Evolutionary conservation across 2,888 invertebrate genomes (phyloP).

Genomic region (Diarsia brunnea): DNA sequence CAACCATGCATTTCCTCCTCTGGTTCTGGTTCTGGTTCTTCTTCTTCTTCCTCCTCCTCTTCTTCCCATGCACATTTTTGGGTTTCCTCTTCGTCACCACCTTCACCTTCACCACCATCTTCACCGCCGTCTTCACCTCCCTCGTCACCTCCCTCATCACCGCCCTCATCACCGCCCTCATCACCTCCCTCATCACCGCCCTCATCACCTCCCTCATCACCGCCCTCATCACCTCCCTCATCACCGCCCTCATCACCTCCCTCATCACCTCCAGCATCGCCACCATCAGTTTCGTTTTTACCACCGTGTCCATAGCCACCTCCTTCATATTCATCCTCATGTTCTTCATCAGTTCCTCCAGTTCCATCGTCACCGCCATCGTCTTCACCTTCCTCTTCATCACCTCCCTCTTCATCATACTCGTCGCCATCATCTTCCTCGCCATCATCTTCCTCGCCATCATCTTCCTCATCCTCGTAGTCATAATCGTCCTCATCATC

Average conservation of each 20-base stretch:
- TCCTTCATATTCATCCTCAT: background rate
- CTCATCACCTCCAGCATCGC: background rate
- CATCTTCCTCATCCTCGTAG: background rate
- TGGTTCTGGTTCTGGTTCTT: background rate
- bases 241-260: background rate
- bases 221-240: accelerated
- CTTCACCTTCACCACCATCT: accelerated
- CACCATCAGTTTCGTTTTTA: background rate
- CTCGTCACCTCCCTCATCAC: background rate
- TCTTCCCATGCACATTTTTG: background rate
- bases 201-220: accelerated
- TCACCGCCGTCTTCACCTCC: background rate
- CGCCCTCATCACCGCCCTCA: background rate
- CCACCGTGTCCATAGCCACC: background rate
- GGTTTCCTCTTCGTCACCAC: background rate
- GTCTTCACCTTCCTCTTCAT: background rate
- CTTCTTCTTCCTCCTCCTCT: background rate
- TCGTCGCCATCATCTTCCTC: background rate
- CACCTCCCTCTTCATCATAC: background rate
- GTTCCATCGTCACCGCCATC: background rate
- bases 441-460: background rate
- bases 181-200: background rate
- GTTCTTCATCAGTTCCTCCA: background rate
- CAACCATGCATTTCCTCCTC: background rate
- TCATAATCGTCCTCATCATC: background rate